Conservation (phyloP, 2,888 invertebrate genomes). For the Steromphala cineraria region DNA sequence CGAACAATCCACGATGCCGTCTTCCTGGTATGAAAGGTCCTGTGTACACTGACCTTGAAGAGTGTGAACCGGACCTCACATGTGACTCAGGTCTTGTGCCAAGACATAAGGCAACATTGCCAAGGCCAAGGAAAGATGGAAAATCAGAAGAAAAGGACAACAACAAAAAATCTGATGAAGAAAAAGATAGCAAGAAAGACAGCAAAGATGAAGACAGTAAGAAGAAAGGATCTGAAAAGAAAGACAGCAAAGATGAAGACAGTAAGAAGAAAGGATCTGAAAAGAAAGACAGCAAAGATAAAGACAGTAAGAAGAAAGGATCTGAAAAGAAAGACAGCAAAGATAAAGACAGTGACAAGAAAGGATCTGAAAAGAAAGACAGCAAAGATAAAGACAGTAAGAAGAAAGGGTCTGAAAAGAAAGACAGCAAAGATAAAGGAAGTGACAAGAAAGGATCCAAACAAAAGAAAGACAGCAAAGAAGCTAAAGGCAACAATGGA, state of each 20-base stretch:
- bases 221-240: background rate
- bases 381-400: background rate
- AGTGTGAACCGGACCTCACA: background rate
- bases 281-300: no score
- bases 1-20: background rate
- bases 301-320: background rate
- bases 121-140: background rate
- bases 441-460: background rate
- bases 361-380: background rate
- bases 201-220: background rate
- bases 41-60: background rate
- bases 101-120: background rate
- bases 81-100: background rate
- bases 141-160: background rate
- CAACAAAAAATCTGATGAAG: background rate
- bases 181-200: background rate
- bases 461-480: background rate
- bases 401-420: background rate
- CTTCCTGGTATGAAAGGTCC: background rate
- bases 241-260: background rate
- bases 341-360: background rate
- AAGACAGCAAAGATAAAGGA: background rate
- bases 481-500: background rate
- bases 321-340: no score
- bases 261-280: background rate